Percentiles rank a stretch among this genome's conserved stretches.
Evolutionary conservation across 2,888 invertebrate genomes (phyloP).

Genomic region (Nomada hirtipes): DNA sequence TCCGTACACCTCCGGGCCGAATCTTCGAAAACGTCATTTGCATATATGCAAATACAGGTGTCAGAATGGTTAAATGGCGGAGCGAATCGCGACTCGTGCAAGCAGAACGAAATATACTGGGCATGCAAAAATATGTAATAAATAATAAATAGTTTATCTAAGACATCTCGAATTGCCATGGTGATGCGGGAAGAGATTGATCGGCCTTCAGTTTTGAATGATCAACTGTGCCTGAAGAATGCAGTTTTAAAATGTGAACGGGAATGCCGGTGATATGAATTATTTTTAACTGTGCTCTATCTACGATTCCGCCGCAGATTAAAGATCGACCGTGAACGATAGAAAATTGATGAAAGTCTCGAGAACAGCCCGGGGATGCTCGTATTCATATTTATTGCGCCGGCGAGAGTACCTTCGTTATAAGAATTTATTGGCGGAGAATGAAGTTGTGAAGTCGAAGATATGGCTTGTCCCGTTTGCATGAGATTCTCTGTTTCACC

Average conservation of each 20-base stretch:
- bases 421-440: slow-evolving; percentile 10
- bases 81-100: slow-evolving; percentile 33
- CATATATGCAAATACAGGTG: slow-evolving; percentile 48
- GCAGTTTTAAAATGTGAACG: slow-evolving; percentile 29
- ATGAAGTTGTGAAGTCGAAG: slow-evolving; percentile 4
- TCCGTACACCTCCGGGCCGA: slow-evolving; percentile 29
- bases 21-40: slow-evolving; percentile 50
- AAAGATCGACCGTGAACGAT: slow-evolving; percentile 39
- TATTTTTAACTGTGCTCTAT: slow-evolving; percentile 42
- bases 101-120: background rate
- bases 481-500: background rate
- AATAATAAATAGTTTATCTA: slow-evolving; percentile 15
- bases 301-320: slow-evolving; percentile 32
- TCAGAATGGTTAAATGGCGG: slow-evolving; percentile 36
- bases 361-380: background rate
- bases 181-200: slow-evolving; percentile 38
- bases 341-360: slow-evolving; percentile 17
- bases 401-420: background rate
- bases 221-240: slow-evolving; percentile 19
- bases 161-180: slow-evolving; percentile 14
- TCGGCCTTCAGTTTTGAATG: slow-evolving; percentile 18
- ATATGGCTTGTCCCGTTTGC: background rate
- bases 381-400: slow-evolving; percentile 19
- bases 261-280: slow-evolving; percentile 19
- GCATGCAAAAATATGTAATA: slow-evolving; percentile 14